Evolutionary conservation across 2,888 invertebrate genomes (phyloP).

Genomic region (Parthenolecanium corni): DNA sequence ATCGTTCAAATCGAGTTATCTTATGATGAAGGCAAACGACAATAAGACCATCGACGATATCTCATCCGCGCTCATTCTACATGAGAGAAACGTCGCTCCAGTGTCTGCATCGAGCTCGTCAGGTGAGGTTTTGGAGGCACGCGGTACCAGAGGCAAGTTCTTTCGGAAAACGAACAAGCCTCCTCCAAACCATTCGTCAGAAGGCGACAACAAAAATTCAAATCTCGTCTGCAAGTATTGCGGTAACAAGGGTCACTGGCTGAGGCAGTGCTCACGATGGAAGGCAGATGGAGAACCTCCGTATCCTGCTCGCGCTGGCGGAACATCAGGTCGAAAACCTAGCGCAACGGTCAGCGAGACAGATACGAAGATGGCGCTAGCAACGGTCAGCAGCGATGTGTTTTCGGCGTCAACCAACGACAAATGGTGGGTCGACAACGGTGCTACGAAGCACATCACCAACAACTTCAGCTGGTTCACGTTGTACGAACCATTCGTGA

Average conservation of each 20-base stretch:
- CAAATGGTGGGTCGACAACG: slow-evolving; percentile 37
- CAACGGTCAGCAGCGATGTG: slow-evolving; percentile 31
- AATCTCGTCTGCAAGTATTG: slow-evolving; percentile 34
- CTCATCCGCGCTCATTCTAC: slow-evolving; percentile 21
- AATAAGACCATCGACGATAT: slow-evolving; percentile 26
- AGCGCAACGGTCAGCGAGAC: slow-evolving; percentile 10
- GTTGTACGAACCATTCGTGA: not conserved
- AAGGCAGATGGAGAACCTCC: slow-evolving; percentile 34
- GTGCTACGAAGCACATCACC: slow-evolving; percentile 35
- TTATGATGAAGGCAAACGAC: slow-evolving; percentile 27
- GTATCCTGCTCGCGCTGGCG: not conserved
- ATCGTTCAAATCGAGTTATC: slow-evolving; percentile 29
- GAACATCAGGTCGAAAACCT: not conserved
- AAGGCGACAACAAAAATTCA: too few relatives aligned
- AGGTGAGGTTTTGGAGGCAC: too few relatives aligned
- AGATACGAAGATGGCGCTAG: slow-evolving; percentile 27
- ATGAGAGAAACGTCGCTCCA: slow-evolving; percentile 27
- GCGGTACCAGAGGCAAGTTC: too few relatives aligned
- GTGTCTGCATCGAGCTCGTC: not conserved
- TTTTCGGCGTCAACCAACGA: slow-evolving; percentile 15
- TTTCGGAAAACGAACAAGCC: too few relatives aligned
- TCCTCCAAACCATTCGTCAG: too few relatives aligned
- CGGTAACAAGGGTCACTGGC: slow-evolving; percentile 32
- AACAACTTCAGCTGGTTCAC: slow-evolving; percentile 31
- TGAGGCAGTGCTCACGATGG: slow-evolving; percentile 32